Conservation (phyloP, 2,797 vertebrate genomes). For the Chiroxiphia lanceolata region DNA sequence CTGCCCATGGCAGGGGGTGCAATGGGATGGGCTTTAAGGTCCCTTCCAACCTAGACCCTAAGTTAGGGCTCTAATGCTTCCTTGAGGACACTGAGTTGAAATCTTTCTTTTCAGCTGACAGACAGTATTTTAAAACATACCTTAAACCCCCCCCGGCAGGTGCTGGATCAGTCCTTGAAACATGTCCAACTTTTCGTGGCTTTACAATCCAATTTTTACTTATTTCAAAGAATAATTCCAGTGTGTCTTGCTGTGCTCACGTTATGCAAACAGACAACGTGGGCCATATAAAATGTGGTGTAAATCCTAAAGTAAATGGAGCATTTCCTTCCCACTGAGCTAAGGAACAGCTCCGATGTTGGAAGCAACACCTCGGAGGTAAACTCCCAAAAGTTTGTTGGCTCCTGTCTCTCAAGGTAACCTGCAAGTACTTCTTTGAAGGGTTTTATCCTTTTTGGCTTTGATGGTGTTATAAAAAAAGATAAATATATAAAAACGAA, state of each 20-base stretch:
- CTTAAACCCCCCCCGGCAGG: fast-evolving
- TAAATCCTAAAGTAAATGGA: not conserved
- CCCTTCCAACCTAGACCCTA: not conserved
- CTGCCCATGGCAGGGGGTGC: not conserved
- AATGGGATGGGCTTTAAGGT: fast-evolving
- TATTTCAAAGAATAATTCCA: not conserved
- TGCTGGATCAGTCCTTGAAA: not conserved
- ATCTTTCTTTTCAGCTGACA: not conserved
- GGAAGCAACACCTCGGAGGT: not conserved
- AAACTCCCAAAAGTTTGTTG: not conserved
- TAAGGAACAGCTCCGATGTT: not conserved
- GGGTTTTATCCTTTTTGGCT: not conserved
- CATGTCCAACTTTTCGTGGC: not conserved
- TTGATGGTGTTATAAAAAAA: not conserved
- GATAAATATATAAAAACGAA: not conserved
- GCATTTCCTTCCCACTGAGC: not conserved
- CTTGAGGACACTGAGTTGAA: not conserved
- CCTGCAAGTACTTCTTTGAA: not conserved
- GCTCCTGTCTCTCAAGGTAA: not conserved
- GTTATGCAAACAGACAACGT: not conserved
- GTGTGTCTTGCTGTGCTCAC: not conserved
- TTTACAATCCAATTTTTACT: not conserved
- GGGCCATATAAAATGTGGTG: not conserved
- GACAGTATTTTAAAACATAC: not conserved
- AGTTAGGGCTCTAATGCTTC: not conserved